Base-by-base conservation (phyloP, 2,797 vertebrate genomes). In the Crenichthys baileyi region DNA sequence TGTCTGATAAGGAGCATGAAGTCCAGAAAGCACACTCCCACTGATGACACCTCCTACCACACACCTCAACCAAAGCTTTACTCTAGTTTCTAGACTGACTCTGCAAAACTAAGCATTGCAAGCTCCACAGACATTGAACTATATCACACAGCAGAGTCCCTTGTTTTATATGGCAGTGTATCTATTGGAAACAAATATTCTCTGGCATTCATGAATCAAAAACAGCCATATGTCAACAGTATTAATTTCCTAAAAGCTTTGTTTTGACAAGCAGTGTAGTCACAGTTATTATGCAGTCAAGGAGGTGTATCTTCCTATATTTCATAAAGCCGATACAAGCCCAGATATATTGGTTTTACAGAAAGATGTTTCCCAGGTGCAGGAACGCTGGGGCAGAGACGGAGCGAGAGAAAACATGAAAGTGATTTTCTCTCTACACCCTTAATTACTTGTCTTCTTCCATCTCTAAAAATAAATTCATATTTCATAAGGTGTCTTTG, bases 371-470 rank as follows among this genome's bases (percentile, higher is more conserved):
- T 86, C 81, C 76, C 82, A 73, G 76, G 84, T 77, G 86, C 73
- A 31, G 85, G 4, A 80, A 71, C 26, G 16, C 83, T 81, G 75
- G 70, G 67, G 76, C 74, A 80, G 84, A 86, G 82, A 86, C 84
- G 24, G 76, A 82, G 79, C 22, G 79, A 87, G 81, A 72, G 50
- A 48, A 85, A 83, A 91, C 85, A 87, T 86, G 80, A 90, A 90
- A 91, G 85, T 75, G 83, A 88, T 92, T 88, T 88, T 87, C 78
- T 81, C 76, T 75, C 75, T 75, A 73, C 86, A 58, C 84, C 89
- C 83, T 85, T 93, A 92, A 94, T 93, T 92, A 92, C 90, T 90
- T 26, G 78, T 91, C 90, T 88, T 86, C 80, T 79, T 92, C 85
- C 78, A 75, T 84, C 81, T 87, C 89, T 85, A 90, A 90, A 93